phyloP scores from a whole-genome alignment of 2,797 vertebrate species.

The Halcyon chelicuti region DNA sequence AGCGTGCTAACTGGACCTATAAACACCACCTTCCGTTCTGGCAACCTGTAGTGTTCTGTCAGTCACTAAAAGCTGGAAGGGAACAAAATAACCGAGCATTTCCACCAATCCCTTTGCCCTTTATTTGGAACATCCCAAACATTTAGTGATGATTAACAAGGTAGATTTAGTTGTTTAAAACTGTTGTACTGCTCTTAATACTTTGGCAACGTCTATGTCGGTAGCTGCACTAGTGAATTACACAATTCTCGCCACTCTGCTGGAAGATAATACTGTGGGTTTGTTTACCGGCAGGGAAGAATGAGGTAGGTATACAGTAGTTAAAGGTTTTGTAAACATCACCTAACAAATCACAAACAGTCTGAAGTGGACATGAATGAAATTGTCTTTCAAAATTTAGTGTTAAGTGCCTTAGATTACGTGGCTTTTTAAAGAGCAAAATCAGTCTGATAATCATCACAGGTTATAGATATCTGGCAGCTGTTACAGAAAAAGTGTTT shows the following conservation, averaged over 20 bases:
- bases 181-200: not conserved
- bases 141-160: not conserved
- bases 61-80: slow-evolving; percentile 27
- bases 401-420: not conserved
- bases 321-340: not conserved
- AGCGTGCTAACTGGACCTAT: not conserved
- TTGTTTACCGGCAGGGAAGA: not conserved
- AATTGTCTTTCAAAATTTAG: not conserved
- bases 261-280: not conserved
- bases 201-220: not conserved
- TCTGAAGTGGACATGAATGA: not conserved
- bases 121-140: not conserved
- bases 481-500: not conserved
- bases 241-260: not conserved
- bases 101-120: not conserved
- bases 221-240: not conserved
- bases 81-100: slow-evolving; percentile 5
- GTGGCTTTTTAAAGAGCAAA: slow-evolving; percentile 3
- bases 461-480: not conserved
- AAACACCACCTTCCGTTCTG: slow-evolving; percentile 31
- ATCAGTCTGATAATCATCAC: not conserved
- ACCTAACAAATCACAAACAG: not conserved
- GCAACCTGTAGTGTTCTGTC: slow-evolving; percentile 47
- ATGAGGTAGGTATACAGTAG: not conserved
- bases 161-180: not conserved